Evolutionary conservation across 2,888 invertebrate species (phyloP).

Genomic region (Hyposoter dolosus): DNA sequence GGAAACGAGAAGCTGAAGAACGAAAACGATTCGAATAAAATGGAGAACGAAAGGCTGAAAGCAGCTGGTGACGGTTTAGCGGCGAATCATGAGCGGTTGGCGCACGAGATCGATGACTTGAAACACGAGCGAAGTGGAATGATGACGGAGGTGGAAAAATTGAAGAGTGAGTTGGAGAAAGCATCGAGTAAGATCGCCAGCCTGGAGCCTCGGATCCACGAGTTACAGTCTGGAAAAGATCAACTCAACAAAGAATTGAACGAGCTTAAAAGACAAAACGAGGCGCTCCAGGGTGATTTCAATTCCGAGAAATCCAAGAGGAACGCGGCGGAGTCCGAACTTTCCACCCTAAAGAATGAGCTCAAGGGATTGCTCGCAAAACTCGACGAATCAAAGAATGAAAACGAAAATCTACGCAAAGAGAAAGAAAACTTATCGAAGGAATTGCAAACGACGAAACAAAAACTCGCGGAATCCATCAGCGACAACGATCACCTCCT

Average conservation of each 20-base stretch:
- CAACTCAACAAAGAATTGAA: conserved; percentile 63
- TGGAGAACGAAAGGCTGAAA: conserved; percentile 64
- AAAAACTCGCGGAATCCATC: conserved; percentile 56
- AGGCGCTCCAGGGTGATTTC: conserved; percentile 53
- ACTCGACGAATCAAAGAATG: conserved; percentile 67
- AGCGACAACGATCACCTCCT: conserved; percentile 66
- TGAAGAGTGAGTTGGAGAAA: conserved; percentile 45
- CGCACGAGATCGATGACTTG: conserved; percentile 65
- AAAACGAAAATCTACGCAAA: conserved; percentile 51
- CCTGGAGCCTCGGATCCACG: conserved; percentile 62
- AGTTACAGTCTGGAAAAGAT: conserved; percentile 56
- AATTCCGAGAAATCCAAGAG: conserved; percentile 62
- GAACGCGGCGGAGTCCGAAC: conserved; percentile 68
- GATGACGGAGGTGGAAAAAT: conserved; percentile 43
- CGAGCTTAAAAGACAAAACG: conserved; percentile 46
- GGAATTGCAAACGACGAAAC: conserved; percentile 49
- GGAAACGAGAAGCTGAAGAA: conserved; percentile 51
- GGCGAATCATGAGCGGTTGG: conserved; percentile 47
- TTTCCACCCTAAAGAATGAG: conserved; percentile 72
- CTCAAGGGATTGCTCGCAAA: conserved; percentile 70
- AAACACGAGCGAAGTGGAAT: conserved; percentile 65
- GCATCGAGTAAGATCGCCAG: conserved; percentile 42
- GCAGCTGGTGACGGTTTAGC: conserved; percentile 60
- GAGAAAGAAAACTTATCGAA: conserved; percentile 63
- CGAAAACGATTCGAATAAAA: conserved; percentile 58